phyloP scores from a whole-genome alignment of 2,888 invertebrate species.

The Philereme vetulata region DNA sequence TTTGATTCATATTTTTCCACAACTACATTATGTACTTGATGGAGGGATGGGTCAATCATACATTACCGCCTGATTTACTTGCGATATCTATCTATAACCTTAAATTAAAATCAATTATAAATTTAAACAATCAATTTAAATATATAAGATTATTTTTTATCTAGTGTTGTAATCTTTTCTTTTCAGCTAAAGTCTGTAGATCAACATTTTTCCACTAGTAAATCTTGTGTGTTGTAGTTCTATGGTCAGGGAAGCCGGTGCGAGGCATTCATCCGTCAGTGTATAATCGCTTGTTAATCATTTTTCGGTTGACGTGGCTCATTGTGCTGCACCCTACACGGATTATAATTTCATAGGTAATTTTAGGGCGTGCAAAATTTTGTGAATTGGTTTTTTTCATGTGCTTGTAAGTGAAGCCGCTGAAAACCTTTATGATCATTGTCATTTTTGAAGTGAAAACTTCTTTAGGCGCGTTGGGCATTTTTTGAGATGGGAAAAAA shows the following conservation, averaged over 20 bases:
- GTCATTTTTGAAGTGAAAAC: too few relatives aligned
- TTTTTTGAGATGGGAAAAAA: too few relatives aligned
- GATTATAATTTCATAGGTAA: conserved; percentile 72
- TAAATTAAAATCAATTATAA: too few relatives aligned
- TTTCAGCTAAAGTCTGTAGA: too few relatives aligned
- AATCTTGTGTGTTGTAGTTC: conserved; percentile 44
- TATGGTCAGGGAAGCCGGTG: conserved; percentile 74
- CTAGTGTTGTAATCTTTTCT: conserved; percentile 11
- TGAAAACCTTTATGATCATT: too few relatives aligned
- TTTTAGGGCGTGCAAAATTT: conserved; percentile 64
- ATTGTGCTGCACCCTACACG: conserved; percentile 70
- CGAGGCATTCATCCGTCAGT: conserved; percentile 78
- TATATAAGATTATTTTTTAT: neutral
- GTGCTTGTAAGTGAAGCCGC: neutral
- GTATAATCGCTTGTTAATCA: conserved; percentile 81
- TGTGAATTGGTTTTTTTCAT: conserved; percentile 50
- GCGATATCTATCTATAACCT: too few relatives aligned
- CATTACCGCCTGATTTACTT: too few relatives aligned
- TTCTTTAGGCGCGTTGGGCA: too few relatives aligned
- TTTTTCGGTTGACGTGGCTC: conserved; percentile 81
- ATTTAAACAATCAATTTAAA: too few relatives aligned
- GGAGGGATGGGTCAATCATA: too few relatives aligned
- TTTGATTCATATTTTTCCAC: conserved; percentile 1
- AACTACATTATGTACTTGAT: neutral
- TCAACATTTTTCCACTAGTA: too few relatives aligned